Conservation (phyloP, 2,888 invertebrate genomes). For the Drosophila peninsularis region DNA sequence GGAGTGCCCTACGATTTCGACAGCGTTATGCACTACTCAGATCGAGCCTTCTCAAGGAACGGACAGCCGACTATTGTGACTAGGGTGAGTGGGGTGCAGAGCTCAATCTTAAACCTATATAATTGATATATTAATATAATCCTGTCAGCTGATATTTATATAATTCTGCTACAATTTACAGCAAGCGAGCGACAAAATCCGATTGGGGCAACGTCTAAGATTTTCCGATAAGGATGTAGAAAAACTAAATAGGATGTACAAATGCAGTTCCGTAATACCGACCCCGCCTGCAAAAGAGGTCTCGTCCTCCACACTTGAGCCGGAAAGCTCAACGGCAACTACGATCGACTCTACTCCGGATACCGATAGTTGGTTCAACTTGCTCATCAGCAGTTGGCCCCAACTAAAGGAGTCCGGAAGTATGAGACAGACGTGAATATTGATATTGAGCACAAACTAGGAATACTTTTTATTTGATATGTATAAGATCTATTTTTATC, state of each 20-base stretch:
- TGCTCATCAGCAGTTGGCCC: not conserved
- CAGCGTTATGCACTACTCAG: conserved; percentile 93
- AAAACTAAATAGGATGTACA: conserved; percentile 91
- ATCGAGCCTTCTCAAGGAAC: conserved; percentile 90
- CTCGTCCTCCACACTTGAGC: not conserved
- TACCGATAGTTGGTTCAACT: not conserved
- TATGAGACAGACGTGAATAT: not conserved
- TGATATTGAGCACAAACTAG: not conserved
- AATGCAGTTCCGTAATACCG: conserved; percentile 84
- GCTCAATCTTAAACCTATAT: not conserved
- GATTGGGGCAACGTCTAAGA: conserved; percentile 90
- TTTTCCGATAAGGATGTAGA: conserved; percentile 89
- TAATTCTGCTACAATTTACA: conserved; percentile 12
- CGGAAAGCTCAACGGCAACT: not conserved
- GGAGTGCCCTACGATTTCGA: conserved; percentile 91
- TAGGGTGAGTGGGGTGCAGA: conserved; percentile 17
- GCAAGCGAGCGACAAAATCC: conserved; percentile 80
- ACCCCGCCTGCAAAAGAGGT: not conserved
- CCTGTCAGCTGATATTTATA: not conserved
- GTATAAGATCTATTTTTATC: not conserved
- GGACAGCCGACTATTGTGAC: conserved; percentile 76
- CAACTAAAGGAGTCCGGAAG: not conserved
- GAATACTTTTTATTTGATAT: not conserved
- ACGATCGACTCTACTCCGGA: not conserved
- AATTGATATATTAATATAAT: not conserved